A percentile compares a stretch with the other conserved stretches of the same genome.
These are phyloP conservation scores for Anthophora plumipes DNA, from an alignment of 2,888 invertebrate genomes.

Conservation along the genomic window DNA sequence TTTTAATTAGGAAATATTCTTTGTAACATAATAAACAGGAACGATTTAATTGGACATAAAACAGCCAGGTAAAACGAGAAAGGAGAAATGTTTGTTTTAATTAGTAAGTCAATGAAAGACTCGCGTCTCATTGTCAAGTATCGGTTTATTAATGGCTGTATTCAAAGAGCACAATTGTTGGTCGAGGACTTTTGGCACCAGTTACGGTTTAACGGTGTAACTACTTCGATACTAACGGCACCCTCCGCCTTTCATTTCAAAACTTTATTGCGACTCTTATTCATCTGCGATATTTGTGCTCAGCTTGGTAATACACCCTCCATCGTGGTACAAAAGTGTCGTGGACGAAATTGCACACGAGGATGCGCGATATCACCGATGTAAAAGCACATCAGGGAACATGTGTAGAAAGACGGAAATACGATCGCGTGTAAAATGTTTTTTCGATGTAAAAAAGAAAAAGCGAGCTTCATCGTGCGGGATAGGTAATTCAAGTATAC, in stretches of 20 bases:
- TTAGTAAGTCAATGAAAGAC: slow-evolving; percentile 36
- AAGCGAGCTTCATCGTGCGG: slow-evolving; percentile 4
- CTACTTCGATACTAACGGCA: slow-evolving; percentile 64
- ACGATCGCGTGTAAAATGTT: slow-evolving; percentile 8
- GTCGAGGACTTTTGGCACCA: slow-evolving; percentile 73
- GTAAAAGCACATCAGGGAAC: too few species aligned
- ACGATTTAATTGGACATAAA: not conserved
- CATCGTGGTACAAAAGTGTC: too few species aligned
- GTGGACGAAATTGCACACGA: slow-evolving; percentile 57
- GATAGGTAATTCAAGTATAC: slow-evolving; percentile 12
- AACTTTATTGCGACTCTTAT: slow-evolving; percentile 74
- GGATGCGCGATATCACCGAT: too few species aligned
- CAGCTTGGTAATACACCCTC: slow-evolving; percentile 28
- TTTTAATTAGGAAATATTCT: not conserved
- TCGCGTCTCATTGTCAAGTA: slow-evolving; percentile 19
- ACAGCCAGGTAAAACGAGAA: not conserved
- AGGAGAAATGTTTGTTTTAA: slow-evolving; percentile 37
- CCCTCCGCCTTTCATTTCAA: slow-evolving; percentile 55
- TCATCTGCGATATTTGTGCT: slow-evolving; percentile 66
- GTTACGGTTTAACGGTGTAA: slow-evolving; percentile 69
- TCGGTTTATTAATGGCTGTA: slow-evolving; percentile 62
- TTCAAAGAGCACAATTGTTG: slow-evolving; percentile 54
- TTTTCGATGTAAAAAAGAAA: not conserved
- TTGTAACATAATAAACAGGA: not conserved
- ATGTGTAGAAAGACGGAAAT: slow-evolving; percentile 1